Conservation (phyloP, 2,888 invertebrate species). For the Mimumesa dahlbomi region DNA sequence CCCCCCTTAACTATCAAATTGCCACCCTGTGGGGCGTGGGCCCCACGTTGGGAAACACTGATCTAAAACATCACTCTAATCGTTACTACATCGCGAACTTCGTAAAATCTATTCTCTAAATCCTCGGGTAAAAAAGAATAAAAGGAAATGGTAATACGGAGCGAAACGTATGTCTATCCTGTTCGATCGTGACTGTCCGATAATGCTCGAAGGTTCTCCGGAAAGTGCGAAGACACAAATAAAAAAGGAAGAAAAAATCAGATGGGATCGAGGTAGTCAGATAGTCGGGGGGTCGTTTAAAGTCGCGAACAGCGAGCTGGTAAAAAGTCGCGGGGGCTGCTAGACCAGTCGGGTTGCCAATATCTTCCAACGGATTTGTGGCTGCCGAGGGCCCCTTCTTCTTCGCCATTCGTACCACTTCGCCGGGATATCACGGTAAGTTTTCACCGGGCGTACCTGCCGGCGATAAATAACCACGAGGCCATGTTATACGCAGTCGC, state of each 20-base stretch:
- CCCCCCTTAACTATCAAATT: too few relatives aligned
- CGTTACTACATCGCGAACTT: too few relatives aligned
- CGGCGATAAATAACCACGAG: constrained; percentile 69
- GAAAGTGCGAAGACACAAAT: not conserved
- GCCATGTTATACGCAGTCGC: constrained; percentile 48
- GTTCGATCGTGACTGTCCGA: not conserved
- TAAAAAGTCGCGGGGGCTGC: constrained; percentile 21
- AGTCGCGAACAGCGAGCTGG: constrained; percentile 25
- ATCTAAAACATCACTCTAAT: too few relatives aligned
- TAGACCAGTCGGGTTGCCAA: constrained; percentile 63
- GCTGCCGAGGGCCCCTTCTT: constrained; percentile 58
- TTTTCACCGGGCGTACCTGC: constrained; percentile 61
- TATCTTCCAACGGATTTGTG: constrained; percentile 70
- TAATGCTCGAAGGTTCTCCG: not conserved
- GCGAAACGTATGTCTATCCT: too few relatives aligned
- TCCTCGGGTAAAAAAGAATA: too few relatives aligned
- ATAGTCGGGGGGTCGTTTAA: constrained; percentile 16
- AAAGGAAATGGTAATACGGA: too few relatives aligned
- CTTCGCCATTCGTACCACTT: constrained; percentile 46
- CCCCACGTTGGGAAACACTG: too few relatives aligned
- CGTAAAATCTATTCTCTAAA: too few relatives aligned
- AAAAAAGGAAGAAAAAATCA: not conserved
- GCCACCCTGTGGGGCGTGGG: too few relatives aligned
- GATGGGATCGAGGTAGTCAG: not conserved
- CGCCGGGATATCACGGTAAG: constrained; percentile 59